Evolutionary conservation across 2,113 vertebrate species (phyloP), one percentile per base, ranked within the genome.

Genomic region (Vulpes ferrilata): DNA sequence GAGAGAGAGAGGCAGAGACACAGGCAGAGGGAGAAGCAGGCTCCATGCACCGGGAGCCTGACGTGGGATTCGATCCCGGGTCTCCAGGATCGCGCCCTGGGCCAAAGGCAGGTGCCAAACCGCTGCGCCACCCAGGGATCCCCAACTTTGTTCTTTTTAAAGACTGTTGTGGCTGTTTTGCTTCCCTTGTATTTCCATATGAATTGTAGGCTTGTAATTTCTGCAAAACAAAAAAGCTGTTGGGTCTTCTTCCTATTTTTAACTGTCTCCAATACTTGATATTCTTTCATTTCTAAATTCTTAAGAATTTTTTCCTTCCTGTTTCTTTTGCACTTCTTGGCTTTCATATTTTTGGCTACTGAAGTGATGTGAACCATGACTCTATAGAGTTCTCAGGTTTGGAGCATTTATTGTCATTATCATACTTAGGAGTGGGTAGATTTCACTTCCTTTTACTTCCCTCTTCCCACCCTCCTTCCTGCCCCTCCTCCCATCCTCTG

Each of bases 71-170:
- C n/a, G n/a, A n/a, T n/a, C n/a, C n/a, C n/a, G n/a, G n/a, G n/a
- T n/a, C n/a, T n/a, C n/a, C n/a, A n/a, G n/a, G n/a, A n/a, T n/a
- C n/a, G n/a, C n/a, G n/a, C n/a, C n/a, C n/a, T n/a, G n/a, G n/a
- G n/a, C n/a, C n/a, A n/a, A n/a, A n/a, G n/a, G n/a, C n/a, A n/a
- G n/a, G n/a, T n/a, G n/a, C n/a, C n/a, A n/a, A n/a, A n/a, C n/a
- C n/a, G n/a, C n/a, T n/a, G n/a, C n/a, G n/a, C n/a, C n/a, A n/a
- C n/a, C n/a, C n/a, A n/a, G n/a, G n/a, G n/a, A n/a, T n/a, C n/a
- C n/a, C n/a, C n/a, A 53, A 5, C n/a, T 67, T 86, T 76, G 43
- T 93, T 97, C 79, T 85, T 86, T 95, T 93, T 73, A 65, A 86
- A 93, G 86, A 59, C 16, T 59, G 22, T 38, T 86, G 69, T 16